Evolutionary conservation across 2,888 invertebrate species (phyloP), one percentile per base, ranked within the genome.

Genomic region (Erebia palarica): DNA sequence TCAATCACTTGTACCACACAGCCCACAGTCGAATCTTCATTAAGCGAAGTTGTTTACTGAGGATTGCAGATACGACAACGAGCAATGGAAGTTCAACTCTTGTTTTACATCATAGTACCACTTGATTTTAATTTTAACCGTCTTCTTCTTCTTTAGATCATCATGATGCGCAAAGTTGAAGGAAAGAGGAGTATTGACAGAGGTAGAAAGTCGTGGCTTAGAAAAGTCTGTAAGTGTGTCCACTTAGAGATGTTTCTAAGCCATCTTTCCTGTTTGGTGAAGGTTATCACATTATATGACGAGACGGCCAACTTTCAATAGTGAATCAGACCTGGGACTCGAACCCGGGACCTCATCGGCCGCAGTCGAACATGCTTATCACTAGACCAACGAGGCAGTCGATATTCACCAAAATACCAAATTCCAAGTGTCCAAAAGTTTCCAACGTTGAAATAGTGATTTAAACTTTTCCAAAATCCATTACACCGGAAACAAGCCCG

Each of bases 11-110:
- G 65, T 1, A 73, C 78, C 76, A 65, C 14, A 70, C 71, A 75
- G 78, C 75, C 82, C 81, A 81, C 74, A 81, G 83, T 81, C 79
- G 81, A 82, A 83, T 83, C 82, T 85, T 85, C 84, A 85, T 85
- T 85, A 85, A 78, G 73, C 73, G 78, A 84, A 84, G 81, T 84
- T 84, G 85, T 85, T 86, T 84, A 78, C 80, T 69, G 75, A 82
- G 81, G 81, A 36, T 36, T 7, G 73, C 72, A 79, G 81, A 82
- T 81, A 84, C 80, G 81, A 72, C 70, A 58, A 71, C 68, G 69
- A 70, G 70, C 53, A 58, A 44, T 55, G 57, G 60, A 51, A 58
- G 16, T 66, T 72, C 61, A 74, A 72, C 65, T 51, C 72, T 73
- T 73, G 59, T 65, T 64, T 18, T 64, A 69, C 36, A 66, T 66